phyloP scores from a whole-genome alignment of 2,113 vertebrate species.

The Empidonax traillii region DNA sequence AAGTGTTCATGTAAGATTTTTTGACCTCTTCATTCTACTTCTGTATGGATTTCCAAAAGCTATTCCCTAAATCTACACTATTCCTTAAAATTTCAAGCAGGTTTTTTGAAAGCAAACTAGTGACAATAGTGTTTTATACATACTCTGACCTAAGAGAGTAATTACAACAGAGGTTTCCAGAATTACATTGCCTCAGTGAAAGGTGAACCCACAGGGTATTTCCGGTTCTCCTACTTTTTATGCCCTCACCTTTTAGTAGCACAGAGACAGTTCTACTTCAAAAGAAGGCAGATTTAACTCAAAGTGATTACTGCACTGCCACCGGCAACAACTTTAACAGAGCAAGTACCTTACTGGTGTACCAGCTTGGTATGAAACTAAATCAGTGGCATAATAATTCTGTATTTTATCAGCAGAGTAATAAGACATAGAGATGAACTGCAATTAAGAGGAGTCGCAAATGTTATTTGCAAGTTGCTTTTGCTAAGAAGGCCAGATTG shows the following conservation, averaged over 20 bases:
- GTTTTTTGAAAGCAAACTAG: background rate
- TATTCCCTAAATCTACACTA: background rate
- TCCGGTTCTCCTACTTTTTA: background rate
- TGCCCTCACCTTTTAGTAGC: background rate
- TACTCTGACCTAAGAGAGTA: background rate
- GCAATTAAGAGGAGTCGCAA: background rate
- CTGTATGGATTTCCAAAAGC: background rate
- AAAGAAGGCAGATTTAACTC: background rate
- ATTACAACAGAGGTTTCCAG: background rate
- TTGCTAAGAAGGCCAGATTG: background rate
- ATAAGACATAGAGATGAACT: background rate
- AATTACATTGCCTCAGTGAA: background rate
- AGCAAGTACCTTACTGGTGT: background rate
- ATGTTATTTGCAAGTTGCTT: background rate
- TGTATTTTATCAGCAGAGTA: background rate
- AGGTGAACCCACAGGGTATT: background rate
- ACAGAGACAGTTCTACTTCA: background rate
- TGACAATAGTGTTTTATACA: background rate
- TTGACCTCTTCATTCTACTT: background rate
- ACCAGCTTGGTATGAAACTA: background rate
- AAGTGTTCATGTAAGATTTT: background rate
- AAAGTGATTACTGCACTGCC: background rate
- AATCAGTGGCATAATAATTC: background rate
- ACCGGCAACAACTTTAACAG: rapidly evolving
- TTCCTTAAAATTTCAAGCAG: background rate